phyloP scores from a whole-genome alignment of 2,113 vertebrate genomes.

The Gasterosteus nipponicus region DNA sequence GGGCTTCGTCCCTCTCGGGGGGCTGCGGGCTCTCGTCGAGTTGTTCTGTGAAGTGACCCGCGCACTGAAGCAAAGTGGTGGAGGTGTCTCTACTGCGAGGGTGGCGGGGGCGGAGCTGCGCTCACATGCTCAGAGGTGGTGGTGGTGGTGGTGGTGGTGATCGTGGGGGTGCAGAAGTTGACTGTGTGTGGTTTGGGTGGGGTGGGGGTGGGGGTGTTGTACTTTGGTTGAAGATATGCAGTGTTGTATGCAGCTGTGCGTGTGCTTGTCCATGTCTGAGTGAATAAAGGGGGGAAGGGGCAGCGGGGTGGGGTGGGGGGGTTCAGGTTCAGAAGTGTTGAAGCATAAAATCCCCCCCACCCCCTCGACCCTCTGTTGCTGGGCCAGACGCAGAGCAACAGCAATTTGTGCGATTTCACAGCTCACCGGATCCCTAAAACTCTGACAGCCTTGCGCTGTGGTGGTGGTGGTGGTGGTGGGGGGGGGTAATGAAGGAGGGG shows the following conservation, averaged over 20 bases:
- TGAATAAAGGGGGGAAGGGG: slow-evolving; percentile 61
- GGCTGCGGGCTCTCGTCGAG: slow-evolving; percentile 59
- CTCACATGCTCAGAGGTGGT: slow-evolving; percentile 50
- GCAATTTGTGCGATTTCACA: slow-evolving; percentile 88
- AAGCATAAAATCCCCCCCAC: slow-evolving; percentile 80
- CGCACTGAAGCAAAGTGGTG: slow-evolving; percentile 78
- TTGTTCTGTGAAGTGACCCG: slow-evolving; percentile 81
- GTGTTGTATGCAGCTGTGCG: slow-evolving; percentile 75
- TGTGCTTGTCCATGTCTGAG: slow-evolving; percentile 74
- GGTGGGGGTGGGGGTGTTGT: background rate
- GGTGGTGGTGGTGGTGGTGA: slow-evolving; percentile 19
- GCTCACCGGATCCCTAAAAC: slow-evolving; percentile 79
- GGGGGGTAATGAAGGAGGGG: slow-evolving; percentile 40
- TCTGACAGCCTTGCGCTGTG: slow-evolving; percentile 79
- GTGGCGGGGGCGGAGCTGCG: slow-evolving; percentile 48
- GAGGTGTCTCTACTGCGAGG: slow-evolving; percentile 73
- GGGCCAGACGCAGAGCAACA: slow-evolving; percentile 80
- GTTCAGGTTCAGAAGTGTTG: slow-evolving; percentile 82
- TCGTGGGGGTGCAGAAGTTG: slow-evolving; percentile 12
- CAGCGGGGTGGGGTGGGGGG: slow-evolving; percentile 10
- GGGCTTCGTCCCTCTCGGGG: slow-evolving; percentile 53
- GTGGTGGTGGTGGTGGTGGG: slow-evolving; percentile 61
- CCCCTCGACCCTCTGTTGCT: slow-evolving; percentile 62
- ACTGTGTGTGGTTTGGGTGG: slow-evolving; percentile 24
- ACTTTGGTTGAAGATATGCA: slow-evolving; percentile 41